Evolutionary conservation across 1,140 invertebrate genomes (phyloP).

Genomic region (Lasioglossum albipes): DNA sequence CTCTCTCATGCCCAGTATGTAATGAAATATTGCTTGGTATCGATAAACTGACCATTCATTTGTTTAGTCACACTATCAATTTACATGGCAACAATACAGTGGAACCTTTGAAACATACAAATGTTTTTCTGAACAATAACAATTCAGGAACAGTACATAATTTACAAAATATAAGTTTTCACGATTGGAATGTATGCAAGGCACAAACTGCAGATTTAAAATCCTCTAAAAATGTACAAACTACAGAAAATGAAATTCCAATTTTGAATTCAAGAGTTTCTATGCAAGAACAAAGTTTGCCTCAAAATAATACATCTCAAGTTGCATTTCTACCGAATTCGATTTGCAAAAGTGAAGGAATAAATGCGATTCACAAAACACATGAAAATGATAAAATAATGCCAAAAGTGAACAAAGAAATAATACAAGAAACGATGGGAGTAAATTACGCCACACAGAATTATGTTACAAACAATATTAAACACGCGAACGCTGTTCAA

Average conservation of each 20-base stretch:
- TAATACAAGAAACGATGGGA: conserved; percentile 36
- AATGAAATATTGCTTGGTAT: conserved; percentile 86
- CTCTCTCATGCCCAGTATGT: conserved; percentile 88
- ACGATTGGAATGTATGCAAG: conserved; percentile 51
- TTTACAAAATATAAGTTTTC: conserved; percentile 30
- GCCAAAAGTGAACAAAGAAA: conserved; percentile 3
- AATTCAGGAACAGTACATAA: conserved; percentile 13
- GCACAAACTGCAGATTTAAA: conserved; percentile 24
- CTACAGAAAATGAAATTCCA: conserved; percentile 10
- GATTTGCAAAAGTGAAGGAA: conserved; percentile 26
- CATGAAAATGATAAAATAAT: not conserved
- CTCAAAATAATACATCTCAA: conserved; percentile 16
- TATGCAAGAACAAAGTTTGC: conserved; percentile 17
- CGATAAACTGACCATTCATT: conserved; percentile 91
- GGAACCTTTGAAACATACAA: conserved; percentile 32
- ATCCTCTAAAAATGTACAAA: conserved; percentile 8
- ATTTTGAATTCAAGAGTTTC: conserved; percentile 22
- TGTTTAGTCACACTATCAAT: conserved; percentile 85
- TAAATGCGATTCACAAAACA: conserved; percentile 21
- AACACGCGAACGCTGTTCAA: conserved; percentile 22
- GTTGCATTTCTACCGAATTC: conserved; percentile 31
- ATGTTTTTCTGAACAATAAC: conserved; percentile 11
- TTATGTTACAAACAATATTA: conserved; percentile 34
- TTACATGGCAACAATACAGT: conserved; percentile 48
- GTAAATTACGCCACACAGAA: conserved; percentile 35